Percentiles rank a stretch among this genome's conserved stretches.
These are phyloP conservation scores for Troides aeacus DNA, from an alignment of 2,888 invertebrate species.

Conservation along the genomic window DNA sequence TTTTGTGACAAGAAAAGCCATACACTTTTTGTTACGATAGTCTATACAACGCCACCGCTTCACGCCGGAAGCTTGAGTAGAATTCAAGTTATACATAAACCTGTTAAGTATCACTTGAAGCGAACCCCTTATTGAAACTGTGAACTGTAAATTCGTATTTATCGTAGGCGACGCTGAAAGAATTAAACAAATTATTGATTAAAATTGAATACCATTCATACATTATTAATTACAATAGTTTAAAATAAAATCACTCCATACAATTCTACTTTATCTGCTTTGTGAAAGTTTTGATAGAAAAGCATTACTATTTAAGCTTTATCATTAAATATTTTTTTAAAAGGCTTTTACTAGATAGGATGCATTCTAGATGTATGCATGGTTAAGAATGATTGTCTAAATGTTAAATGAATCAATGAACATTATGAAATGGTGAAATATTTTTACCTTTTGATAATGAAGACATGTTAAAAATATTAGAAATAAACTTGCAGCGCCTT, in stretches of 20 bases:
- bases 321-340: no score
- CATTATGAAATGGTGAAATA: no score
- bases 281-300: no score
- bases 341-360: no score
- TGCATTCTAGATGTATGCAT: no score
- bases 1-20: conserved; percentile 66
- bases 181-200: background rate
- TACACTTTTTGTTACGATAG: conserved; percentile 67
- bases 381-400: no score
- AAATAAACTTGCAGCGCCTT: no score
- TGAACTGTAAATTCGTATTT: conserved; percentile 45
- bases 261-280: no score
- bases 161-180: conserved; percentile 28
- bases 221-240: background rate
- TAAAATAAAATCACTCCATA: background rate
- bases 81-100: conserved; percentile 71
- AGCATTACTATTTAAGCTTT: no score
- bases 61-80: conserved; percentile 47
- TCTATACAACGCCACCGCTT: conserved; percentile 75
- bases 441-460: no score
- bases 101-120: conserved; percentile 72
- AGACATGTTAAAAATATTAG: no score
- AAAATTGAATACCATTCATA: background rate
- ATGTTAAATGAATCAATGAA: no score
- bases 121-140: conserved; percentile 65